Evolutionary conservation across 2,113 vertebrate genomes (phyloP).

Genomic region (Poeciliopsis occidentalis): DNA sequence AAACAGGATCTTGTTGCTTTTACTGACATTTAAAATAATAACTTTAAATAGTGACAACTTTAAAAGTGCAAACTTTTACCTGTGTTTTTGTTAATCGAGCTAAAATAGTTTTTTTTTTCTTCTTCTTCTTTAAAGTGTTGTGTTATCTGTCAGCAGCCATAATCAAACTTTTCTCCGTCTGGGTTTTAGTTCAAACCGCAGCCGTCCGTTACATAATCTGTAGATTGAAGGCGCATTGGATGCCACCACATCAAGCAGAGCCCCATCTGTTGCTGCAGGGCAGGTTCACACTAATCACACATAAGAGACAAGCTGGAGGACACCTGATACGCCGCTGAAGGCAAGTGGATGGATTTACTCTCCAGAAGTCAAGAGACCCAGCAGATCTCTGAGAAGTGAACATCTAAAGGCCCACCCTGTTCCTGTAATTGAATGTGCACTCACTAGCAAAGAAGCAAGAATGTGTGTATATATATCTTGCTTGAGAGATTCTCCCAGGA

Average conservation of each 20-base stretch:
- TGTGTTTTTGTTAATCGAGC: too few species aligned
- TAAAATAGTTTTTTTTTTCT: not conserved
- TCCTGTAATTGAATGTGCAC: conserved; percentile 76
- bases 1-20: too few species aligned
- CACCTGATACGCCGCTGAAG: too few species aligned
- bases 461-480: conserved; percentile 49
- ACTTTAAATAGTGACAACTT: too few species aligned
- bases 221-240: conserved; percentile 61
- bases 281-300: too few species aligned
- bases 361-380: conserved; percentile 48
- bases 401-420: conserved; percentile 66
- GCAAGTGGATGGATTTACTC: conserved; percentile 72
- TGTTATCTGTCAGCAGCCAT: not conserved
- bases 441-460: conserved; percentile 51
- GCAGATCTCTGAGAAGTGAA: conserved; percentile 62
- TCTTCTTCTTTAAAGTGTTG: not conserved
- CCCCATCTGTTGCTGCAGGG: conserved; percentile 59
- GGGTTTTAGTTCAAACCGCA: conserved; percentile 23
- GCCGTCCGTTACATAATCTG: conserved; percentile 53
- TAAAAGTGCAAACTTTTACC: too few species aligned
- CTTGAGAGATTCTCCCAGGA: conserved; percentile 63
- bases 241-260: conserved; percentile 63
- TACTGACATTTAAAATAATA: too few species aligned
- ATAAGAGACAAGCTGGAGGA: too few species aligned
- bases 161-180: not conserved